phyloP scores from a whole-genome alignment of 2,113 vertebrate species.

The Leucoraja erinaceus region DNA sequence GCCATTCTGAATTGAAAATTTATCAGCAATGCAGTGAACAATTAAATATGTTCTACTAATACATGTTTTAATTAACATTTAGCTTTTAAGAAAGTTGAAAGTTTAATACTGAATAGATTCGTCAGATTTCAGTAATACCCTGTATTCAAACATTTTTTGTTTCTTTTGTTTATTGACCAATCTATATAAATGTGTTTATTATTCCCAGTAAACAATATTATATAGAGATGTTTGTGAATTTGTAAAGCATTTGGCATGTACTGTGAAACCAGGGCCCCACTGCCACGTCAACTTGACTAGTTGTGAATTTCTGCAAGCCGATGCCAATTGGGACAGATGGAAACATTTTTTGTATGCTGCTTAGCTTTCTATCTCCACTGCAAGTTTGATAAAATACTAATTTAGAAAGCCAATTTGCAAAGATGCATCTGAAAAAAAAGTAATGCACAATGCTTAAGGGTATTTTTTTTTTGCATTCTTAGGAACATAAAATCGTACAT shows the following conservation, averaged over 20 bases:
- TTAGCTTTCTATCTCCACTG: background rate
- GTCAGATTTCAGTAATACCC: background rate
- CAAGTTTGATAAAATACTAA: background rate
- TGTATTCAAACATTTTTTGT: background rate
- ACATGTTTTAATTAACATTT: background rate
- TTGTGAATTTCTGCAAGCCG: background rate
- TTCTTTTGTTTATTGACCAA: background rate
- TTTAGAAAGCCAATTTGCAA: background rate
- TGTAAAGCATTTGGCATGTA: background rate
- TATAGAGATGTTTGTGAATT: background rate
- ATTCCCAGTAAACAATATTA: no score
- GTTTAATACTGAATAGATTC: background rate
- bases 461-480: no score
- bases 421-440: no score
- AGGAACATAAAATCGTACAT: no score
- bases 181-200: background rate
- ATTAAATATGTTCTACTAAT: no score
- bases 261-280: background rate
- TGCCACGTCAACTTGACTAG: conserved; percentile 19
- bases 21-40: no score
- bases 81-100: background rate
- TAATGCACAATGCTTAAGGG: no score
- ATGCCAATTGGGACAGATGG: conserved; percentile 13
- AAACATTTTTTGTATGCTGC: background rate
- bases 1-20: background rate